Evolutionary conservation across 2,113 vertebrate genomes (phyloP), one percentile per base, ranked within the genome.

Genomic region (Prietella phreatophila): DNA sequence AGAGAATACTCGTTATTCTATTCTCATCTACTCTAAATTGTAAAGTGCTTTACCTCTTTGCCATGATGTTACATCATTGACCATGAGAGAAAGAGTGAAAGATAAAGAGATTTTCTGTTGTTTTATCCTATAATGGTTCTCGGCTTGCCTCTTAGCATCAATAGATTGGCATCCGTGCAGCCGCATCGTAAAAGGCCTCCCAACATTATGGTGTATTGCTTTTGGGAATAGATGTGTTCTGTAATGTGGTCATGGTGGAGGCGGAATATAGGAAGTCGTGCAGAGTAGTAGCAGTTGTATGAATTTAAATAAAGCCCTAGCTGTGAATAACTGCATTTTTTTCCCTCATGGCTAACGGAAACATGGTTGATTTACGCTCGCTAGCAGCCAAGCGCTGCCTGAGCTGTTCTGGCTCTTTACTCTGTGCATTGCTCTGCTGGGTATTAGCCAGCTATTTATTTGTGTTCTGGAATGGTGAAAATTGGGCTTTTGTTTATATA

Each of bases 231-330:
- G 93, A 95, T 95, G 93, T 92, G 89, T 89, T 91, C 89, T 87
- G 91, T 93, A 93, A 94, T 94, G 90, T 89, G 90, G 91, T 90
- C 92, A 75, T 75, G 83, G 83, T 89, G 85, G 79, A 87, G 80
- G 67, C 22, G 82, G 81, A 82, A 83, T 53, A 85, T 61, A 83
- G 87, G 5, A 79, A 63, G 73, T 47, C 85, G 71, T 78, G 69
- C 67, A 89, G 90, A 90, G 89, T 88, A 84, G 76, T 78, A 87
- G 89, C 87, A 82, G 78, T 89, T 88, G 89, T 84, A 87, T 90
- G 93, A 94, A 95, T 95, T 94, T 94, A 93, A 95, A 95, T 94
- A 92, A 93, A 93, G 91, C 88, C 50, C 92, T 55, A 0, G 80
- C 86, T 84, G 87, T 93, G 92, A 92, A 92, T 93, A 95, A 95